Evolutionary conservation across 2,113 vertebrate genomes (phyloP), one percentile per base, ranked within the genome.

Genomic region (Clupea harengus): DNA sequence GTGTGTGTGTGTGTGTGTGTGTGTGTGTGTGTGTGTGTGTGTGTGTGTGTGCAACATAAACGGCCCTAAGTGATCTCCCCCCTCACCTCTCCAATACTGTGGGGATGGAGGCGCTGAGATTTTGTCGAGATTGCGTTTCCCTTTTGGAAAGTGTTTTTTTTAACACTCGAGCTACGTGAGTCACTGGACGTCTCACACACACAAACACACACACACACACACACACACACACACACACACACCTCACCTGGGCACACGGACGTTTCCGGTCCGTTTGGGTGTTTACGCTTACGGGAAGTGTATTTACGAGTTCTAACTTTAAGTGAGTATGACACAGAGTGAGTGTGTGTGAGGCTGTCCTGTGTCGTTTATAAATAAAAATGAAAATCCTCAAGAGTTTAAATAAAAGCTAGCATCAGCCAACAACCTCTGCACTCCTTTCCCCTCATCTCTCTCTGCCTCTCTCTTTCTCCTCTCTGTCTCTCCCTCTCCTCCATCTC

Each of bases 211-310:
- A 67, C n/a, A 67, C 64, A 67, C 7, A 67, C 64, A 67, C 64
- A 91, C 93, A 92, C 93, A 90, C 86, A 91, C 88, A 87, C 90
- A 67, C n/a, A 10, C 64, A 67, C 9, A 8, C n/a, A 67, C 64
- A 67, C 64, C 64, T 67, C 64, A 67, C 64, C 64, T 28, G 64
- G 11, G 64, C 20, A 25, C 64, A 67, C 25, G 64, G 64, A 67
- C 7, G 64, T 28, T 67, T 67, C 64, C 64, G 2, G 64, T 67
- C 64, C 9, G 4, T 67, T 67, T 25, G 22, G 64, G 64, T 67
- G 64, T 67, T 67, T 67, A 67, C 11, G 64, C 25, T 67, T 67
- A 67, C 64, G 64, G 64, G 64, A 67, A 67, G 64, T 67, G 64
- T 67, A 67, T 67, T 67, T 67, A 67, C 64, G n/a, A 67, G 64